Base-by-base conservation (phyloP, 1,140 invertebrate species). In the Gonatopus flavifemur region DNA sequence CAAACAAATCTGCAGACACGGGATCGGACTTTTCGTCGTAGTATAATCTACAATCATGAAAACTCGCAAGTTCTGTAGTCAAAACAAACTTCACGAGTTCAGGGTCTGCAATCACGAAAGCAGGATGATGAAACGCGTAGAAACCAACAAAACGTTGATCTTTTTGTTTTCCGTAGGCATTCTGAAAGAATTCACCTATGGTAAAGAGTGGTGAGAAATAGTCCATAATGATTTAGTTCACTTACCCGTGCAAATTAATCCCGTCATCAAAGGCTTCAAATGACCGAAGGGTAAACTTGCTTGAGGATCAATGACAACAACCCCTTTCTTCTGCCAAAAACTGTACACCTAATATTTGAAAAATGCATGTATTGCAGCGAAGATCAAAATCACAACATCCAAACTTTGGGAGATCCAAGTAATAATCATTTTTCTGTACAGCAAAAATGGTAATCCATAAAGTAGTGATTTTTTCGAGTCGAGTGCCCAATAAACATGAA, bases 1-100 rank as follows among this genome's bases (percentile, higher is more conserved):
- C 56, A 35, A 85, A 79, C 24, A 86, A 59, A 51, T 83, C 79
- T 5, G 77, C 76, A n/a, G 77, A 75, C 0, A 86, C 33, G 2
- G 77, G 70, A 54, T 85, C 82, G 1, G 68, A 70, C 49, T 79
- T 66, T 47, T 76, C 77, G 39, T 79, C 77, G 20, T 72, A 66
- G 16, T 76, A 69, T 2, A 76, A 7, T 4, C 75, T 76, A 39
- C 78, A 62, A 55, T 79, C 73, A 15, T 68, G 64, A 58, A 83
- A 84, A 57, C 68, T 63, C 1, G 59, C 25, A 30, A 82, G 82
- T 53, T 83, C 78, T 39, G 77, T 81, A 0, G 76, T 67, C 0
- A 82, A 20, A 9, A 83, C 65, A 0, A 59, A 25, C 46, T 75
- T 75, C 3, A 83, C 72, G 7, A 84, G 57, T 52, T 79, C 72